These are phyloP conservation scores for Lacerta agilis DNA, from an alignment of 2,797 vertebrate species.

Conservation along the genomic window DNA sequence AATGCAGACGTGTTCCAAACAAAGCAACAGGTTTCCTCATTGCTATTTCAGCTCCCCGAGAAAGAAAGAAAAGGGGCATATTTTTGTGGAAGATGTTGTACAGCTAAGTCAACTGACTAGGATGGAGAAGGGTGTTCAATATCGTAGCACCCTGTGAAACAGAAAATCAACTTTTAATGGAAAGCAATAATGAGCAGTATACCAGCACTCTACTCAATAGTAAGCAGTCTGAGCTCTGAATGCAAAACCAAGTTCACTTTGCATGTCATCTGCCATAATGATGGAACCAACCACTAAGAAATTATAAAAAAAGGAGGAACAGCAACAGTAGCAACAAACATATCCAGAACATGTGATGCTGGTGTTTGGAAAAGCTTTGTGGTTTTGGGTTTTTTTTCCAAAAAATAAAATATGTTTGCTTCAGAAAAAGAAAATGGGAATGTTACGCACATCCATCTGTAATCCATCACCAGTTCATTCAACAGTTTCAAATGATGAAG, in stretches of 20 bases:
- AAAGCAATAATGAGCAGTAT: neutral
- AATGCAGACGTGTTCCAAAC: neutral
- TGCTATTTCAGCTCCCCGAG: too few relatives aligned
- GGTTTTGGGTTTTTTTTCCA: too few relatives aligned
- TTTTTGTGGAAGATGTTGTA: neutral
- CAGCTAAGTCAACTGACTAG: too few relatives aligned
- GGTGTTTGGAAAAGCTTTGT: neutral
- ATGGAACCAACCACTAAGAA: neutral
- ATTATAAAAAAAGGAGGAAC: too few relatives aligned
- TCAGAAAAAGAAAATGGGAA: too few relatives aligned
- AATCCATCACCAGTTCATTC: neutral
- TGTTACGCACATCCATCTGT: neutral
- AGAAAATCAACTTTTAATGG: neutral
- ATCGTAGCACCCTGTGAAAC: neutral
- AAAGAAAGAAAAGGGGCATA: too few relatives aligned
- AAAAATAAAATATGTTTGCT: too few relatives aligned
- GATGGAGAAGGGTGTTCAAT: neutral
- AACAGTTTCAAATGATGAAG: neutral
- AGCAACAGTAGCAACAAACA: neutral
- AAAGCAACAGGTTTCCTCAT: neutral
- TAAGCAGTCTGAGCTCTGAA: neutral
- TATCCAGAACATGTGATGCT: neutral
- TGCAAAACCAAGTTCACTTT: neutral
- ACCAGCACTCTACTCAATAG: neutral
- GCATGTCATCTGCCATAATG: neutral